A percentile compares a stretch with the other conserved stretches of the same genome.
phyloP scores from a whole-genome alignment of 2,797 vertebrate genomes.

The Propithecus perrieri region DNA sequence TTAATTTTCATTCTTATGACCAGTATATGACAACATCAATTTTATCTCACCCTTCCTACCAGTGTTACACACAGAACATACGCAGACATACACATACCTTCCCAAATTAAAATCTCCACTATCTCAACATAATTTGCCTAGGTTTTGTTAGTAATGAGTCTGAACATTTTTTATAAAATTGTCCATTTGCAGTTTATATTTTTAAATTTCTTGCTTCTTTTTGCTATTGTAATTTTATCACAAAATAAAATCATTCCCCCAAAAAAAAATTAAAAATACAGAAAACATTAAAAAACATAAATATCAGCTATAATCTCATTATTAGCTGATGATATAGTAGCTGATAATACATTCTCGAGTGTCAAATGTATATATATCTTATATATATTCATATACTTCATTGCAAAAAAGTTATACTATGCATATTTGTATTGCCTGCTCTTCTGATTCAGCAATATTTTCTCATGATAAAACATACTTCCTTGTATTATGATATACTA shows the following conservation, averaged over 20 bases:
- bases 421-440: not conserved
- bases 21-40: not conserved
- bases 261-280: not conserved
- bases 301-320: not conserved
- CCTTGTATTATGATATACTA: not conserved
- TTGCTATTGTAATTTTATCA: not conserved
- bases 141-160: not conserved
- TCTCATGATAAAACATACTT: not conserved
- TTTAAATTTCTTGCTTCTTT: not conserved
- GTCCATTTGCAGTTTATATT: not conserved
- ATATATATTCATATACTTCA: not conserved
- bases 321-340: not conserved
- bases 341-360: not conserved
- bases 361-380: not conserved
- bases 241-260: not conserved
- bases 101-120: not conserved
- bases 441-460: not conserved
- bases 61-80: not conserved
- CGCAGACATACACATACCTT: not conserved
- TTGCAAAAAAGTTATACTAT: not conserved
- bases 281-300: not conserved
- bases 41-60: not conserved
- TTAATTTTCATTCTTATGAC: not conserved
- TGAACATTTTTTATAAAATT: not conserved
- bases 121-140: not conserved